Evolutionary conservation across 2,888 invertebrate genomes (phyloP).

Genomic region (Standfussiana lucernea): DNA sequence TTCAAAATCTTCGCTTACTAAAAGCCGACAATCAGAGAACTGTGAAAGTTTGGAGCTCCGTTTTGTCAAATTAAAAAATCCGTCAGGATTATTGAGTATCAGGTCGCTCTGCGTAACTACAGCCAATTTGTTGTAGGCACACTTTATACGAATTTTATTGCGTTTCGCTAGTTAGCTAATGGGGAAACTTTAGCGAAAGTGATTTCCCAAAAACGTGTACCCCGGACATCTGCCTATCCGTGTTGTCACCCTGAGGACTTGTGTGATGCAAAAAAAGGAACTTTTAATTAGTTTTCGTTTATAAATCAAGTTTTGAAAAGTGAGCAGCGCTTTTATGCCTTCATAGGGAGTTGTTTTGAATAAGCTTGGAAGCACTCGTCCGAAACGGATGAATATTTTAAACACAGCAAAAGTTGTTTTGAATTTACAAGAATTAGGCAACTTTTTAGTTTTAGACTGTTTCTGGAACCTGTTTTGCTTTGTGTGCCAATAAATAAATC

Average conservation of each 20-base stretch:
- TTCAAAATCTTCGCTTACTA: not conserved
- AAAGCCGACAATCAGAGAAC: constrained; percentile 5
- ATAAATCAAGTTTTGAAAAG: constrained; percentile 52
- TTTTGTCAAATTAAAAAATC: constrained; percentile 10
- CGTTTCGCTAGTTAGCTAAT: constrained; percentile 51
- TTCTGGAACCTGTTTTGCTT: constrained; percentile 27
- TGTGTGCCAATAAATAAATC: constrained; percentile 57
- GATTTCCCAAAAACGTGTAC: constrained; percentile 52
- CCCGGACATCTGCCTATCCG: constrained; percentile 47
- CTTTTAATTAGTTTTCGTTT: constrained; percentile 65
- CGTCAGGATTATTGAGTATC: constrained; percentile 5
- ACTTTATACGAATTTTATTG: constrained; percentile 45
- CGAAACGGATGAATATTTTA: constrained; percentile 48
- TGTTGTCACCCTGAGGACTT: constrained; percentile 50
- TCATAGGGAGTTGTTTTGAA: constrained; percentile 37
- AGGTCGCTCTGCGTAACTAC: not conserved
- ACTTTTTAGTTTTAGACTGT: constrained; percentile 11
- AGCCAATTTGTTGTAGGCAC: constrained; percentile 32
- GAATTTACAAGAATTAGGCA: constrained; percentile 10
- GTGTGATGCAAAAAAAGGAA: constrained; percentile 59
- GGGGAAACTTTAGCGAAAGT: constrained; percentile 57
- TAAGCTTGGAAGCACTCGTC: constrained; percentile 6
- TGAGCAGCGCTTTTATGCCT: constrained; percentile 38
- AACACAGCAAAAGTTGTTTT: constrained; percentile 18
- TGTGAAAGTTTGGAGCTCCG: not conserved